Evolutionary conservation across 1,140 invertebrate genomes (phyloP).

Genomic region (Oryzaephilus surinamensis): DNA sequence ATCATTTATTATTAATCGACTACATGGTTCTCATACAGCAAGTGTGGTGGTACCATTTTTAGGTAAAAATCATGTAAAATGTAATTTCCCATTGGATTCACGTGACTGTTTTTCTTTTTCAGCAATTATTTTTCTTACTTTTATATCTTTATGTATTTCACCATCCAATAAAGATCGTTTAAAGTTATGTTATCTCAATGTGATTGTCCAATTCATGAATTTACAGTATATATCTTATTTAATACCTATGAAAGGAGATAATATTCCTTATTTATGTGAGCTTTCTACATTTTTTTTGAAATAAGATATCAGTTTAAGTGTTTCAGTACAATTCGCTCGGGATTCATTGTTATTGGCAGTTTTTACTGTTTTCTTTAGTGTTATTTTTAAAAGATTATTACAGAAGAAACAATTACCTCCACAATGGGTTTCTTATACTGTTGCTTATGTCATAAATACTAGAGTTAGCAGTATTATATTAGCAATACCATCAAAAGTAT

Average conservation of each 20-base stretch:
- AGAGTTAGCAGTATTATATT: no score
- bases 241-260: conserved; percentile 35
- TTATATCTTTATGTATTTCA: conserved; percentile 38
- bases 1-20: conserved; percentile 37
- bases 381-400: conserved; percentile 22
- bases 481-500: no score
- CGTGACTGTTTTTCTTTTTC: conserved; percentile 14
- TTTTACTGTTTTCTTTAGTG: conserved; percentile 22
- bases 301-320: background rate
- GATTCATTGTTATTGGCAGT: conserved; percentile 27
- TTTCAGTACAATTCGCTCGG: conserved; percentile 27
- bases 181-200: conserved; percentile 35
- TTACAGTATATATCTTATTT: conserved; percentile 36
- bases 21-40: conserved; percentile 31
- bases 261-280: conserved; percentile 12
- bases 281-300: background rate
- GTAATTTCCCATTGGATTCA: background rate
- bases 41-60: conserved; percentile 38
- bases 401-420: conserved; percentile 15
- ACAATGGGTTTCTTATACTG: conserved; percentile 26
- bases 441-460: no score
- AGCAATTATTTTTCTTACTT: conserved; percentile 38
- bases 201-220: conserved; percentile 39
- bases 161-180: conserved; percentile 37
- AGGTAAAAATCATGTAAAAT: conserved; percentile 30